These are phyloP conservation scores for Mus spretus DNA, from an alignment of 2,797 vertebrate genomes.

Conservation along the genomic window DNA sequence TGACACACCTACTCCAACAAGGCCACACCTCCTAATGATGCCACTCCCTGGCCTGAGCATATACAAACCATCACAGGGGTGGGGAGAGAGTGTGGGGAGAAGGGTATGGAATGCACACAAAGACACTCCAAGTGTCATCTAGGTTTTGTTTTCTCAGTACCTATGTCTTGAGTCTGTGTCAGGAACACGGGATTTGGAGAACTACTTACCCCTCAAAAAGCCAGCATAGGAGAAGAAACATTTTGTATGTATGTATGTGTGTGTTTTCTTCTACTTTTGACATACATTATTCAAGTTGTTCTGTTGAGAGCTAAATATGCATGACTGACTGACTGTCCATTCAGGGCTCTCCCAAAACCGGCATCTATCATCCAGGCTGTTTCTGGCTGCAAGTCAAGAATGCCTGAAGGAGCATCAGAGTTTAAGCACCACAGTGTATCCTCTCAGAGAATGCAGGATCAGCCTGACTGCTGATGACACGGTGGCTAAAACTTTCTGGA, in stretches of 20 bases:
- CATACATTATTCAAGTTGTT: neutral
- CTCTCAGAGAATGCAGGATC: fast-evolving
- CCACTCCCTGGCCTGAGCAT: too few relatives aligned
- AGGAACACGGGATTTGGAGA: neutral
- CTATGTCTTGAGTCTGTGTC: neutral
- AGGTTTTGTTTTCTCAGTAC: neutral
- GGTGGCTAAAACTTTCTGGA: neutral
- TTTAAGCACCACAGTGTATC: neutral
- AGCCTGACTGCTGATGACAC: neutral
- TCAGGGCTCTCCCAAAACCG: neutral
- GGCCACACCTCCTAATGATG: neutral
- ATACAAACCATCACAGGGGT: too few relatives aligned
- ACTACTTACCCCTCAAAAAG: neutral
- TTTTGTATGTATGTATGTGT: neutral
- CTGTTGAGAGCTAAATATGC: neutral
- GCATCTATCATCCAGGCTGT: neutral
- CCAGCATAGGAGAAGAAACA: neutral
- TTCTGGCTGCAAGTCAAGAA: neutral
- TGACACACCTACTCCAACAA: neutral
- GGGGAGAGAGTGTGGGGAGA: neutral
- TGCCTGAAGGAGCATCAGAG: neutral
- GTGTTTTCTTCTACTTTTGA: neutral
- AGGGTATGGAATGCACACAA: neutral
- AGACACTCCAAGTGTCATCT: neutral
- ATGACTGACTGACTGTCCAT: too few relatives aligned